phyloP scores from a whole-genome alignment of 1,140 invertebrate genomes.

The Brachionus manjavacas region DNA sequence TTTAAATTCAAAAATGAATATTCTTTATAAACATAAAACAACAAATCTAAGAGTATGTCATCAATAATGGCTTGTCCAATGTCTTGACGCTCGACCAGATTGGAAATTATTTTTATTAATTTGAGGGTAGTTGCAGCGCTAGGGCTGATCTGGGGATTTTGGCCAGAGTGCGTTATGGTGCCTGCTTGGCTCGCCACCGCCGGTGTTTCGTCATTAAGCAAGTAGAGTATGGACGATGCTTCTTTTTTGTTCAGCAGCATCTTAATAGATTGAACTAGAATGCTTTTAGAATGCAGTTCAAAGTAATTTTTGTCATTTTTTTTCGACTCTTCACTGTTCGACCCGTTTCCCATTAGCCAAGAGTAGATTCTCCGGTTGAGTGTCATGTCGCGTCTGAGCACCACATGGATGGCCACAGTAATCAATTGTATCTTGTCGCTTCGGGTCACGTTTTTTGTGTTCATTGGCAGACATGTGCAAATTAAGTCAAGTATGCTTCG shows the following conservation, averaged over 20 bases:
- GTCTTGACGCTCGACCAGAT: constrained; percentile 80
- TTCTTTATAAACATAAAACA: constrained; percentile 63
- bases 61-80: constrained; percentile 78
- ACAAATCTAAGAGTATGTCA: constrained; percentile 76
- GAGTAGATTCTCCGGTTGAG: constrained; percentile 78
- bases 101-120: constrained; percentile 77
- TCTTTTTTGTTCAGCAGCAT: constrained; percentile 55
- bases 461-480: constrained; percentile 76
- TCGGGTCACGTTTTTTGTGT: constrained; percentile 70
- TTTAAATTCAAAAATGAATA: constrained; percentile 44
- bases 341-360: constrained; percentile 68
- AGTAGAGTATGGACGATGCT: background rate
- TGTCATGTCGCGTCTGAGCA: constrained; percentile 83
- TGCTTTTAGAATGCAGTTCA: constrained; percentile 67
- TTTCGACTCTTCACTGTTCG: background rate
- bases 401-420: constrained; percentile 73
- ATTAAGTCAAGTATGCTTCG: constrained; percentile 78
- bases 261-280: constrained; percentile 59
- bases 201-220: constrained; percentile 7
- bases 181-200: background rate
- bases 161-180: background rate
- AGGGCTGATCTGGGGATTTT: background rate
- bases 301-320: constrained; percentile 62
- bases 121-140: constrained; percentile 62
- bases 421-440: constrained; percentile 72